phyloP scores from a whole-genome alignment of 2,888 invertebrate genomes.

The Eupithecia vulgata region DNA sequence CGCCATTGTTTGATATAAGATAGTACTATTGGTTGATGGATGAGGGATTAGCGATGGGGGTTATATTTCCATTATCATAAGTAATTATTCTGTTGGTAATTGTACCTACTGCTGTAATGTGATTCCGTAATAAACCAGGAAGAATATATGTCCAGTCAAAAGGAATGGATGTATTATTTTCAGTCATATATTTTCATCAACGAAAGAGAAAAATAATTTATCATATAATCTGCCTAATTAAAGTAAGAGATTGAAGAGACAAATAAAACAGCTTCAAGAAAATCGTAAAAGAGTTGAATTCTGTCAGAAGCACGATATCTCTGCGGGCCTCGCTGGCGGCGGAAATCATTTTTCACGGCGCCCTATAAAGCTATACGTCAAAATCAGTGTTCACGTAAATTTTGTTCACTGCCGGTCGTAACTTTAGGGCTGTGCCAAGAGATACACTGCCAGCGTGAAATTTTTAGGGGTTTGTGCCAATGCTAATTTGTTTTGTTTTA shows the following conservation, averaged over 20 bases:
- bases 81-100: conserved; percentile 8
- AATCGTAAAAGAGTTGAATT: conserved; percentile 41
- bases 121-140: not conserved
- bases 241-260: conserved; percentile 4
- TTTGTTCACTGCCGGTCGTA: conserved; percentile 57
- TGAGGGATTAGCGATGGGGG: conserved; percentile 46
- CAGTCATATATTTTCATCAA: not conserved
- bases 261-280: conserved; percentile 8
- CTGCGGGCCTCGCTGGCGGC: conserved; percentile 19
- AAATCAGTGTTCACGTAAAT: conserved; percentile 78
- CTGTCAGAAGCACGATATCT: conserved; percentile 38
- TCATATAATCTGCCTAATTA: not conserved
- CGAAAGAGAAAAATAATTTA: not conserved
- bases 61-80: conserved; percentile 32
- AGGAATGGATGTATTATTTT: not conserved
- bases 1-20: conserved; percentile 56
- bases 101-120: not conserved
- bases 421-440: conserved; percentile 23
- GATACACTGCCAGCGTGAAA: conserved; percentile 15
- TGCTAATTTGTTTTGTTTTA: not conserved
- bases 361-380: conserved; percentile 74
- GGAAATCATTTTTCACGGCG: conserved; percentile 68
- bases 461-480: not conserved
- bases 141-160: not conserved
- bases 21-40: conserved; percentile 43